These are phyloP conservation scores for Cyanoliseus patagonus DNA, from an alignment of 2,113 vertebrate genomes.

Conservation along the genomic window DNA sequence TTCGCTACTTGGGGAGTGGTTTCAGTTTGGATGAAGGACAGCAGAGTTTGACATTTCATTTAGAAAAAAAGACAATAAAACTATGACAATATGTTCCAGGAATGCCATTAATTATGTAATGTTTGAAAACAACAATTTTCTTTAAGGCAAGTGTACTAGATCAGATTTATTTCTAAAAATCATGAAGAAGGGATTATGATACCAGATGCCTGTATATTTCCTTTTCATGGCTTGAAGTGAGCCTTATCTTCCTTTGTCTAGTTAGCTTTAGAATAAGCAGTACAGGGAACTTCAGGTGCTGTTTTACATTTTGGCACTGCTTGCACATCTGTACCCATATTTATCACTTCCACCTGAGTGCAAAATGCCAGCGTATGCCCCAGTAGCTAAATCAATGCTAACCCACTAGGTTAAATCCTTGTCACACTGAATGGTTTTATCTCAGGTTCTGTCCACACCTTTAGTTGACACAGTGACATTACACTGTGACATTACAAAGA, in stretches of 20 bases:
- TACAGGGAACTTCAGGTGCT: background rate
- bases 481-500: background rate
- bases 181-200: background rate
- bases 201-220: background rate
- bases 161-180: background rate
- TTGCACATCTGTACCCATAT: background rate
- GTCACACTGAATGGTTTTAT: background rate
- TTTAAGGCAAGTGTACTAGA: background rate
- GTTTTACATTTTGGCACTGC: background rate
- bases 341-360: background rate
- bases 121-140: background rate
- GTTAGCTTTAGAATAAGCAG: background rate
- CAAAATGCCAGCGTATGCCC: background rate
- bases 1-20: background rate
- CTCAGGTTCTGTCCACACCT: background rate
- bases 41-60: background rate
- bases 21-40: background rate
- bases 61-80: background rate
- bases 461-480: background rate
- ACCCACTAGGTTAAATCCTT: background rate
- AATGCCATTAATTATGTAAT: slow-evolving; percentile 1
- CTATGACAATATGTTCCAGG: background rate
- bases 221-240: background rate
- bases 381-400: background rate
- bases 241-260: background rate